Evolutionary conservation across 2,797 vertebrate species (phyloP), one percentile per base, ranked within the genome.

Genomic region (Lycodopsis pacificus): DNA sequence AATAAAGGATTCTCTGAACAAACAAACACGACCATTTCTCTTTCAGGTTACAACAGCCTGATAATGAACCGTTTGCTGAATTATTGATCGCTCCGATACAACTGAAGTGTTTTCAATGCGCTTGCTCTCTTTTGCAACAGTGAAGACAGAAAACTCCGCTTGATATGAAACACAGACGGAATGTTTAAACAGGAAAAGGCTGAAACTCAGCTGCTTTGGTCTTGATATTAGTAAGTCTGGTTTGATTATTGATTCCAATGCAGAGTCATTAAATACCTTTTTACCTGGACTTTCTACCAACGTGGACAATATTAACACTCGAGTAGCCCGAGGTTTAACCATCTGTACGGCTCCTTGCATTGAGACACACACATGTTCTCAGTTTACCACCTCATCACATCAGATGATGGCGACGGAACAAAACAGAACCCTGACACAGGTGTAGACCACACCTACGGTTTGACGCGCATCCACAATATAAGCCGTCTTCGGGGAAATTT

Each of bases 41-140:
- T 68, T 48, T 56, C 71, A 68, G 73, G 61, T 54, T 67, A 32
- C 49, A 17, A 22, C 49, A 15, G 53, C 59, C 59, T 27, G 54
- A 17, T 30, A 9, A 30, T 56, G 25, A 30, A 30, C 25, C 64
- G 73, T 81, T 69, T 65, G 63, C 20, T 90, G 73, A 84, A 88
- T 83, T 82, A 88, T 85, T 79, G 74, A 88, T 86, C 56, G 19
- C 20, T 68, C 68, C 0, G 61, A 27, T 27, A 19, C 61, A 42
- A 44, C 19, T 17, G 9, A 27, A 44, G 61, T 17, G 36, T 25
- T 27, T 42, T 63, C 61, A 70, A 72, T 36, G 66, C n/a, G 57
- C 34, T 62, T 67, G 49, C 61, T 69, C 40, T 71, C 30, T 32
- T 67, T 67, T 82, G 69, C 64, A 85, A 68, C 58, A 80, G 66